Evolutionary conservation across 2,113 vertebrate species (phyloP).

Genomic region (Syngnathus scovelli): DNA sequence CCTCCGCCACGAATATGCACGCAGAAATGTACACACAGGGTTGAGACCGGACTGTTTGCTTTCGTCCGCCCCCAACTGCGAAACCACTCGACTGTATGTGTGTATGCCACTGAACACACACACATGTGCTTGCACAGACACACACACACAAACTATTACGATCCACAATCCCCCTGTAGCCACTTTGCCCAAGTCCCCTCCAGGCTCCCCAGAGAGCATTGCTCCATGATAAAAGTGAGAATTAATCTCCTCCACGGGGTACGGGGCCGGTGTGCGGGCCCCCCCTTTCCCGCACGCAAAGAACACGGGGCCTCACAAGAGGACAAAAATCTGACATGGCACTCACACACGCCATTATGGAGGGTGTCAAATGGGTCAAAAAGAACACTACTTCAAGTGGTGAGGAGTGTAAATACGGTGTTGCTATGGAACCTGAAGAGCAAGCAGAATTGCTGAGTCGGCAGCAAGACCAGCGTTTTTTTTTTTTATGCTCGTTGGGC

Average conservation of each 20-base stretch:
- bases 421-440: conserved; percentile 53
- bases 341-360: conserved; percentile 8
- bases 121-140: conserved; percentile 13
- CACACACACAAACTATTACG: conserved; percentile 39
- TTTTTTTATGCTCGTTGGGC: conserved; percentile 32
- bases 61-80: conserved; percentile 54
- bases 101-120: conserved; percentile 28
- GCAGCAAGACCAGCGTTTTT: conserved; percentile 28
- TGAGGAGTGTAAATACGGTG: conserved; percentile 43
- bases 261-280: conserved; percentile 1
- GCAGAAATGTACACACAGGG: conserved; percentile 6
- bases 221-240: conserved; percentile 66
- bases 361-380: conserved; percentile 39
- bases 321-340: conserved; percentile 23
- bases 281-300: background rate
- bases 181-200: conserved; percentile 40
- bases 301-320: conserved; percentile 14
- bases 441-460: conserved; percentile 54
- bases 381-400: conserved; percentile 21
- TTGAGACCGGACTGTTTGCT: conserved; percentile 57
- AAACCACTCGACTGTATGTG: conserved; percentile 45
- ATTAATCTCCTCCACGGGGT: conserved; percentile 65
- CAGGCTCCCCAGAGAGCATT: conserved; percentile 50
- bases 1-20: background rate
- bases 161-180: conserved; percentile 39